Percentiles rank a stretch among this genome's conserved stretches.
phyloP scores from a whole-genome alignment of 2,888 invertebrate genomes.

The Lasioglossum pauxillum region DNA sequence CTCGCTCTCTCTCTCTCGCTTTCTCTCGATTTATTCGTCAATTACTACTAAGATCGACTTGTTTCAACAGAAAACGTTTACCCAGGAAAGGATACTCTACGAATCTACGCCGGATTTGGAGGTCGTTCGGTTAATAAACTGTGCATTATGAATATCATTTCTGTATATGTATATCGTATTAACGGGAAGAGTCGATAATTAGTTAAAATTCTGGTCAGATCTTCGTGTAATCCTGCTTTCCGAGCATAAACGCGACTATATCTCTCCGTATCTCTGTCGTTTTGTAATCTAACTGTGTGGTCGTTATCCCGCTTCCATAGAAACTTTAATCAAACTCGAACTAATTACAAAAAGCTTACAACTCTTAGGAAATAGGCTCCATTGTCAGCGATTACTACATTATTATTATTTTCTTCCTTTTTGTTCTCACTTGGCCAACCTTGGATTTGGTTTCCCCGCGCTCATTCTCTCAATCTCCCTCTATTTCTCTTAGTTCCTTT shows the following conservation, averaged over 20 bases:
- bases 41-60: slow-evolving; percentile 64
- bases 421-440: slow-evolving; percentile 71
- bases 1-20: no score
- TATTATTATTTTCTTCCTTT: slow-evolving; percentile 27
- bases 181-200: slow-evolving; percentile 53
- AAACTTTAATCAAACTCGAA: slow-evolving; percentile 70
- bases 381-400: slow-evolving; percentile 54
- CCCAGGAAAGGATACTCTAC: slow-evolving; percentile 55
- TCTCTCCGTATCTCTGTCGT: neutral
- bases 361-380: slow-evolving; percentile 72
- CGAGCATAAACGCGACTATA: slow-evolving; percentile 32
- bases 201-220: slow-evolving; percentile 70
- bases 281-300: slow-evolving; percentile 38
- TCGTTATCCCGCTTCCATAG: slow-evolving; percentile 60
- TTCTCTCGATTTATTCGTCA: slow-evolving; percentile 8
- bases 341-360: slow-evolving; percentile 74
- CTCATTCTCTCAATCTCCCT: neutral
- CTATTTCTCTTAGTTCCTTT: neutral
- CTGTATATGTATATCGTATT: slow-evolving; percentile 27
- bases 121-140: slow-evolving; percentile 45
- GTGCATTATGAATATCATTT: slow-evolving; percentile 49
- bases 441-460: slow-evolving; percentile 56
- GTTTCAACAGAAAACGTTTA: slow-evolving; percentile 60
- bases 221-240: slow-evolving; percentile 53
- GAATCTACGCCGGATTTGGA: slow-evolving; percentile 57